phyloP scores from a whole-genome alignment of 2,797 vertebrate genomes.

The Acomys russatus region DNA sequence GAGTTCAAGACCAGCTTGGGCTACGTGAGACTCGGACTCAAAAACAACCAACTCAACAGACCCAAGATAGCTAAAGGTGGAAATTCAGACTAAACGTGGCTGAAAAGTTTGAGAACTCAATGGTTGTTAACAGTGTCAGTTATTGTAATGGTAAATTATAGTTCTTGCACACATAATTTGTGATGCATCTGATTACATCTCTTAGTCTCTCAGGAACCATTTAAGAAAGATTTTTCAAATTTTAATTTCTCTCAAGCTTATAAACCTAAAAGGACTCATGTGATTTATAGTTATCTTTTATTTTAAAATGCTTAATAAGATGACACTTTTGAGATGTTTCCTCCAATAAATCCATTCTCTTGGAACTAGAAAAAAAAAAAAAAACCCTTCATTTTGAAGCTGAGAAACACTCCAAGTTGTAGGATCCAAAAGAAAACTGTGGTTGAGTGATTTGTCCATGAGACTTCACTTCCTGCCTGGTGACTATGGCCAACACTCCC shows the following conservation, averaged over 20 bases:
- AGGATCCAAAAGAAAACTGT: not conserved
- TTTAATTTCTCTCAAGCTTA: conserved; percentile 7
- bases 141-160: not conserved
- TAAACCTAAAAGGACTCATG: not conserved
- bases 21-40: not conserved
- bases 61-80: not conserved
- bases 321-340: conserved; percentile 1
- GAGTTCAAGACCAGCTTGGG: not conserved
- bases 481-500: not conserved
- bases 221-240: not conserved
- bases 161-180: not conserved
- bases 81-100: not conserved
- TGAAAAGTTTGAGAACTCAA: not conserved
- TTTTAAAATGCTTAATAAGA: conserved; percentile 22
- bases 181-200: not conserved
- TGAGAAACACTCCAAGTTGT: not conserved
- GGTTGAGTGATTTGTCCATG: not conserved
- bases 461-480: not conserved
- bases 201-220: not conserved
- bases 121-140: not conserved
- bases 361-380: not conserved
- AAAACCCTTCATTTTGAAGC: not conserved
- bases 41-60: not conserved
- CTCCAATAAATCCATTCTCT: conserved; percentile 30
- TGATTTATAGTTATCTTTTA: conserved; percentile 39